Percentiles rank a stretch among this genome's conserved stretches.
Conservation (phyloP, 53 echinoderm and acorn worm genomes). For the Zoroaster sp. region DNA sequence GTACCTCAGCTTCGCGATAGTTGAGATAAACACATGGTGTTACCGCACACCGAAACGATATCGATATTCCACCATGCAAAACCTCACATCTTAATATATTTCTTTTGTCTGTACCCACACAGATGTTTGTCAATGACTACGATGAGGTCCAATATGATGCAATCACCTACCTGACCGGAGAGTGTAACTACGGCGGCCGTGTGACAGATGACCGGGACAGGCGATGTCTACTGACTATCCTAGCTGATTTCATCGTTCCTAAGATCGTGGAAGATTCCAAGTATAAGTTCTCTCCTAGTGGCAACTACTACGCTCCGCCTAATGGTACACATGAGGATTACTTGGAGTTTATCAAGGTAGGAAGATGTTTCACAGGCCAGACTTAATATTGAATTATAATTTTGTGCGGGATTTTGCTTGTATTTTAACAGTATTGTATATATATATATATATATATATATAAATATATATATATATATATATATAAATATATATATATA, state of each 20-base stretch:
- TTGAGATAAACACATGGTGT: no score
- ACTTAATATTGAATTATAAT: background rate
- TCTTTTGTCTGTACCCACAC: background rate
- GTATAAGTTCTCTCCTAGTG: constrained; percentile 97
- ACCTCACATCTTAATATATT: no score
- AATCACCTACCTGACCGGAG: constrained; percentile 94
- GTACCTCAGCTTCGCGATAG: no score
- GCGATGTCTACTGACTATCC: constrained; percentile 90
- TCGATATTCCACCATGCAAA: no score
- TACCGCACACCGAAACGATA: no score
- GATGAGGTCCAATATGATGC: constrained; percentile 95
- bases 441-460: no score
- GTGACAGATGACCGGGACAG: constrained; percentile 94
- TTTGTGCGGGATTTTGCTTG: no score
- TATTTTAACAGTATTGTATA: no score
- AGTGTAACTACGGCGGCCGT: constrained; percentile 98
- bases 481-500: no score
- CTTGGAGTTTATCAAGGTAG: constrained; percentile 95
- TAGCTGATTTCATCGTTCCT: constrained; percentile 90
- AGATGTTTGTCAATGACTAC: constrained; percentile 99
- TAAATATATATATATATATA: no score
- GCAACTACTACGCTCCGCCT: constrained; percentile 83
- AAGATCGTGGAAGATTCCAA: constrained; percentile 81
- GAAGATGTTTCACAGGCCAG: background rate
- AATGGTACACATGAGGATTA: constrained; percentile 92